phyloP scores from a whole-genome alignment of 2,888 invertebrate species.

The Heteromurus nitidus region DNA sequence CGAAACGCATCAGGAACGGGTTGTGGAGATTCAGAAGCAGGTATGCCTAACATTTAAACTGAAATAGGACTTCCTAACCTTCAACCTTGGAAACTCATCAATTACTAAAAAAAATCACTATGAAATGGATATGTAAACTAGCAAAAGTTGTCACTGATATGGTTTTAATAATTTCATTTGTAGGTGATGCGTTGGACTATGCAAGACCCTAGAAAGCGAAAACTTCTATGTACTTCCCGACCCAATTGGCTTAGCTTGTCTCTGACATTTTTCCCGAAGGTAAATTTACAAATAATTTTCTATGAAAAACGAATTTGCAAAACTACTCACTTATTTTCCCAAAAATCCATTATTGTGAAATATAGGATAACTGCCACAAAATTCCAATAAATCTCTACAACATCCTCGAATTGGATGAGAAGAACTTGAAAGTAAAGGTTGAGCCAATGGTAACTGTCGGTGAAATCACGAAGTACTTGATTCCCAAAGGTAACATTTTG shows the following conservation, averaged over 20 bases:
- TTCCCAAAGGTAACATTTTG: conserved; percentile 77
- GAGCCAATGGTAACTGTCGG: conserved; percentile 82
- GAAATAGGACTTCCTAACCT: not conserved
- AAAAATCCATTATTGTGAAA: no score
- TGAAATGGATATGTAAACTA: no score
- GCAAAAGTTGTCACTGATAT: no score
- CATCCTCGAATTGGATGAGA: conserved; percentile 80
- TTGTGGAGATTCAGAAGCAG: conserved; percentile 74
- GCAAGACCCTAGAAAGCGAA: conserved; percentile 75
- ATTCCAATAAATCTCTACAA: conserved; percentile 81
- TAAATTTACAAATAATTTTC: conserved; percentile 38
- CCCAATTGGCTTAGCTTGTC: conserved; percentile 84
- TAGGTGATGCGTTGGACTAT: conserved; percentile 75
- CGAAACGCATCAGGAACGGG: conserved; percentile 74
- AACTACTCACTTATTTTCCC: no score
- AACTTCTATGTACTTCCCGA: conserved; percentile 81
- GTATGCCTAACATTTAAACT: conserved; percentile 60
- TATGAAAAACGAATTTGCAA: no score
- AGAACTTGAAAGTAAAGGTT: conserved; percentile 79
- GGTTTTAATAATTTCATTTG: conserved; percentile 3
- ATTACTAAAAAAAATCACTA: not conserved
- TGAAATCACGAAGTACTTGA: conserved; percentile 81
- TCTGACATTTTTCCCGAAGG: conserved; percentile 82
- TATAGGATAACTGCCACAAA: conserved; percentile 79
- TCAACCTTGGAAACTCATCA: not conserved